phyloP scores from a whole-genome alignment of 2,797 vertebrate species.

The Acrocephalus scirpaceus region DNA sequence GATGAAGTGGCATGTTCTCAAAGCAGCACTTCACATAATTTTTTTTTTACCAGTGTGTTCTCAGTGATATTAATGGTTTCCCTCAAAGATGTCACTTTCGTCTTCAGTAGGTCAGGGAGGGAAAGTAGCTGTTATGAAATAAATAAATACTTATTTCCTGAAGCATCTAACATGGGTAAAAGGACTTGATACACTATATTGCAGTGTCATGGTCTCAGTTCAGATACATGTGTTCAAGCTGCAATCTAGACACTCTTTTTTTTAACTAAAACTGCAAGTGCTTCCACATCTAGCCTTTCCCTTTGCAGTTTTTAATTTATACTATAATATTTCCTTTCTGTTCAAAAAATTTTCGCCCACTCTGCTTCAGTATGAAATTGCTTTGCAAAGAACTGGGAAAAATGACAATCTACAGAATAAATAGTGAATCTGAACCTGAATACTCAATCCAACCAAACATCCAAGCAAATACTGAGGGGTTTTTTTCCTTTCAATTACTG shows the following conservation, averaged over 20 bases:
- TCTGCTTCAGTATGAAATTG: not conserved
- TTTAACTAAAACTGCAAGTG: not conserved
- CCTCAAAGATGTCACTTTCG: not conserved
- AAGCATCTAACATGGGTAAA: not conserved
- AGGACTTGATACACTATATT: not conserved
- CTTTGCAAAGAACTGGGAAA: not conserved
- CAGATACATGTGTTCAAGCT: not conserved
- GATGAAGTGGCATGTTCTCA: not conserved
- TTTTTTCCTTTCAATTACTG: not conserved
- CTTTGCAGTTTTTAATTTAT: not conserved
- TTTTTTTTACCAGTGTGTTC: not conserved
- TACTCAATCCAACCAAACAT: not conserved
- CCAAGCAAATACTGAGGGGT: not conserved
- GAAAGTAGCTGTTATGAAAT: not conserved
- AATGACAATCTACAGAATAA: not conserved
- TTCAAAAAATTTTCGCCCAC: not conserved
- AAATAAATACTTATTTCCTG: not conserved
- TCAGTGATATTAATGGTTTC: not conserved
- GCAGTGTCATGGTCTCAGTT: not conserved
- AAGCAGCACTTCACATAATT: not conserved
- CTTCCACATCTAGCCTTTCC: not conserved
- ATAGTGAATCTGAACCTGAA: not conserved
- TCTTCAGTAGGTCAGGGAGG: not conserved
- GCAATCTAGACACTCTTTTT: not conserved
- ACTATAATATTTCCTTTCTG: not conserved